Evolutionary conservation across 37 sponge, comb jelly and placozoan species (phyloP), one percentile per base, ranked within the genome.

Genomic region (Oscarella lobularis): DNA sequence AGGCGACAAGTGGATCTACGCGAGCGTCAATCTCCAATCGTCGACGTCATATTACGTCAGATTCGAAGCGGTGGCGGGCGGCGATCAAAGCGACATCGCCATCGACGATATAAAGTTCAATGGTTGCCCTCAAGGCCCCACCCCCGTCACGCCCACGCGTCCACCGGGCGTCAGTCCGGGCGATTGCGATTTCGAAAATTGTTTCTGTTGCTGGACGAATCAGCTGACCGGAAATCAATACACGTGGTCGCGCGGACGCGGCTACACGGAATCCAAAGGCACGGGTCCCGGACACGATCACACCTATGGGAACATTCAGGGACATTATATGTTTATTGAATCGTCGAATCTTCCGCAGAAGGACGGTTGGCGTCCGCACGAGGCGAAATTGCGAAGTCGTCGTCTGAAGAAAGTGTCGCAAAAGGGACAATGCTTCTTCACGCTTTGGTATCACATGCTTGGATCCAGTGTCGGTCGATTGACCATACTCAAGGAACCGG

Each of bases 371-470:
- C n/a, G n/a, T n/a, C 60, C 9, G 20, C 9, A 20, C 20, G 9
- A 27, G 60, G 60, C 60, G 9, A 48, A 48, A 20, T 48, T 48
- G 60, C 14, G 20, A 48, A 48, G 60, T 20, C 9, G 60, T 9
- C 9, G 20, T 9, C 60, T 48, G 20, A 48, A 48, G 20, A 20
- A 20, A 48, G 20, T 48, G 20, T 9, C 9, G 14, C 9, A 48
- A 20, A 20, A 9, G 60, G 20, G 20, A 9, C 60, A 20, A 14
- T 68, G 71, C 31, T 34, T 14, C 35, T 20, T 68, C 6, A 68
- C 71, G 5, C 39, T 81, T 41, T 81, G 82, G 82, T 81, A 81
- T 73, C 82, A 81, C 72, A 81, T 81, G 82, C 67, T 67, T 73
- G 82, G 82, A 27, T 30, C 14, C 9, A 20, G 20, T 20, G 20